Percentiles rank a stretch among this genome's conserved stretches.
Conservation (phyloP, 2,888 invertebrate species). For the Agrochola lychnidis region DNA sequence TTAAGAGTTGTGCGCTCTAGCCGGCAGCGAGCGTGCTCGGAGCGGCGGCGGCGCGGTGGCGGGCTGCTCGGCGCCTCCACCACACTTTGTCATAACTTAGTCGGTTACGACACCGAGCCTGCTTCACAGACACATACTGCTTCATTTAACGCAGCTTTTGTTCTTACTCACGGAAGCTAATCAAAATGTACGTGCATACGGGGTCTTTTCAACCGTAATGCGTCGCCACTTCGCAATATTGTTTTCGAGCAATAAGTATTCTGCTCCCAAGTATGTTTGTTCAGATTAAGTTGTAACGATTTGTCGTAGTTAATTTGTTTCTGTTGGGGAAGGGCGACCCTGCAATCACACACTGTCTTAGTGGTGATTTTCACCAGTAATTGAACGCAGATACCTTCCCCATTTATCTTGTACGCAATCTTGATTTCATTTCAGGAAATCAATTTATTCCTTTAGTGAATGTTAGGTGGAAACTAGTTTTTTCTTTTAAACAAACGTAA, state of each 20-base stretch:
- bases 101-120: slow-evolving; percentile 70
- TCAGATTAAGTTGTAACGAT: slow-evolving; percentile 57
- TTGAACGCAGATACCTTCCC: slow-evolving; percentile 36
- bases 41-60: slow-evolving; percentile 67
- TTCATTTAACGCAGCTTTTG: slow-evolving; percentile 82
- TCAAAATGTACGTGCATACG: slow-evolving; percentile 73
- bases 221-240: slow-evolving; percentile 60
- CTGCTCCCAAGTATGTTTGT: slow-evolving; percentile 43
- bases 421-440: slow-evolving; percentile 17
- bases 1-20: slow-evolving; percentile 85
- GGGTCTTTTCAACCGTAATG: slow-evolving; percentile 62
- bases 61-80: slow-evolving; percentile 68
- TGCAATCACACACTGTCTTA: slow-evolving; percentile 58
- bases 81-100: slow-evolving; percentile 87
- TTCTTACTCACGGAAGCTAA: slow-evolving; percentile 76
- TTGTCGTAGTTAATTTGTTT: slow-evolving; percentile 60
- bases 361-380: slow-evolving; percentile 55
- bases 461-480: background rate
- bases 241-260: slow-evolving; percentile 62
- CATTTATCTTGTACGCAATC: slow-evolving; percentile 38
- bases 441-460: background rate
- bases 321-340: slow-evolving; percentile 49
- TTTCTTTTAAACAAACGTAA: background rate
- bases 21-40: slow-evolving; percentile 72
- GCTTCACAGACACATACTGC: slow-evolving; percentile 73